Conservation (phyloP, 2,888 invertebrate species). For the Amphipoea oculea region DNA sequence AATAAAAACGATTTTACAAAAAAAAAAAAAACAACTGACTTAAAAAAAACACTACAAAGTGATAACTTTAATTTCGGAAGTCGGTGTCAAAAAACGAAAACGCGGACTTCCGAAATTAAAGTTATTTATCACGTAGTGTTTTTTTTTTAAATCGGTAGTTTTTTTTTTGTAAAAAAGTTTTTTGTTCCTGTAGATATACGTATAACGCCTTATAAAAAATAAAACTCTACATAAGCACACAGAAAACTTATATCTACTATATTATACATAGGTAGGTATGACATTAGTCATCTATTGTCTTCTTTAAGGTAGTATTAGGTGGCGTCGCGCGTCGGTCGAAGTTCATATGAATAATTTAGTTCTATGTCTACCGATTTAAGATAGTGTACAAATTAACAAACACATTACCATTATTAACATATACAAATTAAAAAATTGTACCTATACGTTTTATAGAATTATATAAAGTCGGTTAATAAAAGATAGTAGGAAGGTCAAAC, state of each 20-base stretch:
- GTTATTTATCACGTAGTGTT: too few relatives aligned
- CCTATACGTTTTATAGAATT: not conserved
- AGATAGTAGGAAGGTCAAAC: not conserved
- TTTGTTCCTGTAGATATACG: not conserved
- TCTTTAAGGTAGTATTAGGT: slow-evolving; percentile 3
- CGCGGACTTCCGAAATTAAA: too few relatives aligned
- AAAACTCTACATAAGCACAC: not conserved
- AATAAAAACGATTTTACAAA: too few relatives aligned
- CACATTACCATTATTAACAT: too few relatives aligned
- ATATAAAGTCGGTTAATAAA: too few relatives aligned
- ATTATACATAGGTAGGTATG: not conserved
- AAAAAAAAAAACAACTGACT: too few relatives aligned
- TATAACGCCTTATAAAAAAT: not conserved
- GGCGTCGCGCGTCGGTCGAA: slow-evolving; percentile 25
- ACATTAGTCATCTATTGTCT: slow-evolving; percentile 39
- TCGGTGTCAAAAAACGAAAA: too few relatives aligned
- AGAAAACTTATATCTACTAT: not conserved
- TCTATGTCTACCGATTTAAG: slow-evolving; percentile 16
- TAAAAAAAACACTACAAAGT: too few relatives aligned
- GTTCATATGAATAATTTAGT: slow-evolving; percentile 43
- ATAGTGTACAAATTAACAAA: not conserved
- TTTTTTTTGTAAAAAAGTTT: not conserved
- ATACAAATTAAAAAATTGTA: not conserved
- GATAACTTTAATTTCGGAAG: too few relatives aligned
- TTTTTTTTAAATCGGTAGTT: too few relatives aligned